Conservation (phyloP, 2,888 invertebrate species). For the Nomada ferruginata region DNA sequence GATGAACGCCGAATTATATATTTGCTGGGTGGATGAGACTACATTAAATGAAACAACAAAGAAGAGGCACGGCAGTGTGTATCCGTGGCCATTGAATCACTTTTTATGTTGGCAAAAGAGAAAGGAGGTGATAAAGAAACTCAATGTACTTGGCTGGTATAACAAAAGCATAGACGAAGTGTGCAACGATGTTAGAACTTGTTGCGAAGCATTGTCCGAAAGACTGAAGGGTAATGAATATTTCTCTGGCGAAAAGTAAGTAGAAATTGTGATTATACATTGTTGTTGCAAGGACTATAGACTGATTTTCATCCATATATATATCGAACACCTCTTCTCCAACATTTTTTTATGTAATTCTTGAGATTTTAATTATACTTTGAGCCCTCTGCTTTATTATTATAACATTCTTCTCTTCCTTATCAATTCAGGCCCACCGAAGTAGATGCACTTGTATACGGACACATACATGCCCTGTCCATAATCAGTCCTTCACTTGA, state of each 20-base stretch:
- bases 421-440: constrained; percentile 88
- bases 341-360: background rate
- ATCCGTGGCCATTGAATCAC: constrained; percentile 96
- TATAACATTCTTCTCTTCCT: constrained; percentile 14
- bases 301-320: too few relatives aligned
- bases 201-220: constrained; percentile 94
- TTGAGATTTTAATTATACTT: background rate
- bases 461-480: constrained; percentile 85
- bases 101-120: constrained; percentile 92
- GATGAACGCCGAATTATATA: constrained; percentile 95
- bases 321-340: background rate
- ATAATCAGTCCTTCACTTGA: constrained; percentile 82
- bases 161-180: constrained; percentile 92
- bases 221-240: constrained; percentile 92
- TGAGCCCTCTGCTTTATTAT: background rate
- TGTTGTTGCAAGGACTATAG: background rate
- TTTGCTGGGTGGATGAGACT: constrained; percentile 93
- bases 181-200: constrained; percentile 90
- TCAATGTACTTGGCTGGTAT: constrained; percentile 93
- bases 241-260: constrained; percentile 92
- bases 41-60: constrained; percentile 93
- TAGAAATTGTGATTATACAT: constrained; percentile 64
- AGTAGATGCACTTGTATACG: constrained; percentile 91
- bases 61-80: constrained; percentile 93
- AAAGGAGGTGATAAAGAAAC: constrained; percentile 88